These are phyloP conservation scores for Cerceris ruficornis DNA, from an alignment of 2,888 invertebrate genomes.

Conservation along the genomic window DNA sequence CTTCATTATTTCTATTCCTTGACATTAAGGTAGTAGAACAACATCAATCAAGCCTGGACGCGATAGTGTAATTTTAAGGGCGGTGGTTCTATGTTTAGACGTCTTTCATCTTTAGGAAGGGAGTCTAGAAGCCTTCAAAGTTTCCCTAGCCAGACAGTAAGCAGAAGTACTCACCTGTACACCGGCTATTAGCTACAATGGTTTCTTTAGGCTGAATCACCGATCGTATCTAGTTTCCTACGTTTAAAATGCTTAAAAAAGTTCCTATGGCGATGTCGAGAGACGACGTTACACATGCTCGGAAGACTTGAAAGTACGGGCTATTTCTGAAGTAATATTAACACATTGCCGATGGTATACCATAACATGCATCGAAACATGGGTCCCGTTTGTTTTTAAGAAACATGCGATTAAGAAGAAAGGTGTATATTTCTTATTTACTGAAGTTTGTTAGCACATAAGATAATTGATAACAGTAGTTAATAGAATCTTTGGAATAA, in stretches of 20 bases:
- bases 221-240: constrained; percentile 7
- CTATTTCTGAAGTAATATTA: too few relatives aligned
- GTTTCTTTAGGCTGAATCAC: constrained; percentile 32
- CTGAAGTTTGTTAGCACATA: too few relatives aligned
- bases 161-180: constrained; percentile 49
- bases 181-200: constrained; percentile 41
- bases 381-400: too few relatives aligned
- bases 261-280: not conserved
- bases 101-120: constrained; percentile 47
- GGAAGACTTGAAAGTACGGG: too few relatives aligned
- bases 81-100: constrained; percentile 54
- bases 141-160: constrained; percentile 53
- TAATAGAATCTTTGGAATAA: too few relatives aligned
- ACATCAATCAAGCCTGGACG: constrained; percentile 18
- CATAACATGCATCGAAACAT: too few relatives aligned
- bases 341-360: too few relatives aligned
- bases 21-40: constrained; percentile 11
- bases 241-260: not conserved
- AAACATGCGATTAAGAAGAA: too few relatives aligned
- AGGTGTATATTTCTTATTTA: too few relatives aligned
- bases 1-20: not conserved
- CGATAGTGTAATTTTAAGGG: constrained; percentile 33
- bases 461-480: too few relatives aligned
- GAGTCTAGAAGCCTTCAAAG: constrained; percentile 60
- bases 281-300: too few relatives aligned